Evolutionary conservation across 2,888 invertebrate genomes (phyloP).

Genomic region (Nowickia ferox): DNA sequence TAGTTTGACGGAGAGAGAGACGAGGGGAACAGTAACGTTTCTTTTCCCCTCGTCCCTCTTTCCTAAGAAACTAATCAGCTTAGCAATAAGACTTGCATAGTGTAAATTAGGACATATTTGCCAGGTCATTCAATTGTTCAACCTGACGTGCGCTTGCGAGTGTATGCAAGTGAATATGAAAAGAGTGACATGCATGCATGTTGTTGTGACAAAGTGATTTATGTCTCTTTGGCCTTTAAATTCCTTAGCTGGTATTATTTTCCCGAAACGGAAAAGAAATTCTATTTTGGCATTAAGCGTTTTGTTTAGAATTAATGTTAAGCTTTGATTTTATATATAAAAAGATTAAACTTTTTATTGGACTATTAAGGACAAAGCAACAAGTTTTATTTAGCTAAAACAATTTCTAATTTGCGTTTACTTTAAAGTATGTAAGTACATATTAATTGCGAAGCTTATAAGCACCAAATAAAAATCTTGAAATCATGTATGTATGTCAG

Average conservation of each 20-base stretch:
- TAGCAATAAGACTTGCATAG: too few relatives aligned
- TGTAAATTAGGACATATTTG: too few relatives aligned
- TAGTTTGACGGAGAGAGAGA: too few relatives aligned
- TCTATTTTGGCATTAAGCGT: neutral
- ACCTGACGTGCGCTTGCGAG: neutral
- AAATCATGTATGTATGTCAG: too few relatives aligned
- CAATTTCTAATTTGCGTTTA: neutral
- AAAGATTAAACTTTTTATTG: constrained; percentile 8
- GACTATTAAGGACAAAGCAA: constrained; percentile 53
- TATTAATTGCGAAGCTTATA: neutral
- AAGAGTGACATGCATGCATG: constrained; percentile 25
- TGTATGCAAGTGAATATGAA: constrained; percentile 17
- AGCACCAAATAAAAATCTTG: too few relatives aligned
- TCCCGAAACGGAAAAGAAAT: constrained; percentile 3
- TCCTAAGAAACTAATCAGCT: too few relatives aligned
- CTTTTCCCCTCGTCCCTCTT: too few relatives aligned
- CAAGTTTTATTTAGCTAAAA: constrained; percentile 7
- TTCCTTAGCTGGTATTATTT: constrained; percentile 18
- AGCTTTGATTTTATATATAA: neutral
- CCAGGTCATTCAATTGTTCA: constrained; percentile 46
- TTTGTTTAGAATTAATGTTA: constrained; percentile 50
- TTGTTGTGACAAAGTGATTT: constrained; percentile 44
- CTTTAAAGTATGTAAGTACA: neutral
- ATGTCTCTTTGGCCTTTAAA: constrained; percentile 16
- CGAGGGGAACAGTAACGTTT: too few relatives aligned